Conservation (phyloP, 2,113 vertebrate genomes). For the Porphyrio hochstetteri region DNA sequence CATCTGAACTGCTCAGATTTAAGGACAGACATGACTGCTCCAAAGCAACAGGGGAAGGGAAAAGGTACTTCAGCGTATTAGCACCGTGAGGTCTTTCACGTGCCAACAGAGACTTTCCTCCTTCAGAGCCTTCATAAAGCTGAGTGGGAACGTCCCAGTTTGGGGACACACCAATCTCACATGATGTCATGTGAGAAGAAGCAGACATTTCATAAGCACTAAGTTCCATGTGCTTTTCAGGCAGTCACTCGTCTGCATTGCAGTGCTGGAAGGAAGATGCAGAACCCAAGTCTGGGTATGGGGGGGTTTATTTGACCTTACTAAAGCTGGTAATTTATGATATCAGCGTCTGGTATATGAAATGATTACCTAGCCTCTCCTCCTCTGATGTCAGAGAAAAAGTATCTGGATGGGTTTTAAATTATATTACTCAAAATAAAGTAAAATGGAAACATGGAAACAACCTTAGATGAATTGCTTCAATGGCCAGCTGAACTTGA, state of each 20-base stretch:
- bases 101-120: background rate
- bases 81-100: background rate
- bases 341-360: background rate
- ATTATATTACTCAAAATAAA: conserved; percentile 17
- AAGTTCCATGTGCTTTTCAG: background rate
- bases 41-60: background rate
- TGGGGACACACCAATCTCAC: background rate
- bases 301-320: background rate
- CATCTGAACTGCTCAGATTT: background rate
- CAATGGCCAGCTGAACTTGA: background rate
- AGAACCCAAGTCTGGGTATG: background rate
- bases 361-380: background rate
- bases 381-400: background rate
- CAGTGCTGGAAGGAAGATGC: background rate
- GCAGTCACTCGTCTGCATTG: background rate
- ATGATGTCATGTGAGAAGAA: background rate
- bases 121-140: background rate
- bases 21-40: background rate
- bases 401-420: background rate
- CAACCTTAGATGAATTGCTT: background rate
- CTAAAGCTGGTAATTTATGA: background rate
- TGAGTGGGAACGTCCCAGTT: rapidly evolving
- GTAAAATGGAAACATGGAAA: background rate
- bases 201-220: background rate
- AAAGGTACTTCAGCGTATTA: background rate